Evolutionary conservation across 2,797 vertebrate genomes (phyloP), one percentile per base, ranked within the genome.

Genomic region (Leontopithecus rosalia): DNA sequence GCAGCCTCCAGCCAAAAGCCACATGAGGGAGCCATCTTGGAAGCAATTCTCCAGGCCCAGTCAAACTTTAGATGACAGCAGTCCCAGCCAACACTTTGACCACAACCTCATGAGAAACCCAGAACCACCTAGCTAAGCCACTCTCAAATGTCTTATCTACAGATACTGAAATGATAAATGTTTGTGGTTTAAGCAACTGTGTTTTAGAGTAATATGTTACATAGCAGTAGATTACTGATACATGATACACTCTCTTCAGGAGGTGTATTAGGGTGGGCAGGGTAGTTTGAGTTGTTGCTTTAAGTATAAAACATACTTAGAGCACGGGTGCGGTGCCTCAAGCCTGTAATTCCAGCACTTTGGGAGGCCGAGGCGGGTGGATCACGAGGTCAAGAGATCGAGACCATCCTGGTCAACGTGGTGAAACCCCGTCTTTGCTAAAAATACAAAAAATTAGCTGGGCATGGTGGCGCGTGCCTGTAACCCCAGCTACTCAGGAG

Each of bases 141-240:
- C 67, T 52, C 30, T 15, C 67, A 81, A 70, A 22, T 81, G 70
- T 57, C 72, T 88, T 17, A 93, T 22, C 48, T 72, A 58, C 19
- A n/a, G 58, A 83, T 85, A 83, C 39, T 57, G 30, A 55, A 73
- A 57, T 46, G 67, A 75, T 85, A 52, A 81, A 75, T 88, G 30
- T 92, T 82, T 89, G 36, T 90, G 41, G 15, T 90, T 85, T 90
- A 95, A 91, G 39, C 24, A 26, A 80, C 48, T 77, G 1, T 94
- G 46, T 94, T 79, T 90, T 83, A 70, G 73, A 79, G 20, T 89
- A 58, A 61, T 28, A 72, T 81, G 5, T 93, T 73, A 58, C 14
- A 94, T 13, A 92, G 3, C 5, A 26, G 4, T 70, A 64, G 12
- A n/a, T 87, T 88, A 88, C 13, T 86, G 83, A 85, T 75, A 95